Conservation (phyloP, 2,888 invertebrate genomes). For the Trachelus troglodyta region DNA sequence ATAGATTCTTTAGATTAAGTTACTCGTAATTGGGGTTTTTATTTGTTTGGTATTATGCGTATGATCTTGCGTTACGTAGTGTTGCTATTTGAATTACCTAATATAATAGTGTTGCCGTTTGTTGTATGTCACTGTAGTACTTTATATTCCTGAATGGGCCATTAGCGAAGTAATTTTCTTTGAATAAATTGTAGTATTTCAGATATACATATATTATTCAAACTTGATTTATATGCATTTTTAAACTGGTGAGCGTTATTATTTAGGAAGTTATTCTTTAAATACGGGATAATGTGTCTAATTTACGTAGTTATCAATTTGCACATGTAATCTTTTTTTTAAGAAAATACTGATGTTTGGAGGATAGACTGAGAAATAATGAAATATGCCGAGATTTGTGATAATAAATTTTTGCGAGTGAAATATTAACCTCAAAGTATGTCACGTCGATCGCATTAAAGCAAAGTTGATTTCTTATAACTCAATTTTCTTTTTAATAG, state of each 20-base stretch:
- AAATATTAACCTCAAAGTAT: background rate
- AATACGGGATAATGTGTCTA: too few species aligned
- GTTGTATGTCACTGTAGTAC: background rate
- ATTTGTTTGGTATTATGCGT: background rate
- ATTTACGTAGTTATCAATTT: too few species aligned
- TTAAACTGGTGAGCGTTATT: too few species aligned
- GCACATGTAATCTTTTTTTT: background rate
- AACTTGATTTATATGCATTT: too few species aligned
- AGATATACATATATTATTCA: background rate
- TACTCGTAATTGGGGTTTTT: background rate
- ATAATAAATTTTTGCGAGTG: background rate
- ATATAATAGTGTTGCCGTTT: background rate
- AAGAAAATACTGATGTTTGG: background rate
- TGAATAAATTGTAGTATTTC: background rate
- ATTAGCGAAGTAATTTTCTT: background rate
- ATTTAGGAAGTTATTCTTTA: too few species aligned
- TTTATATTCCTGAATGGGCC: background rate
- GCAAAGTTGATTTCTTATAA: background rate
- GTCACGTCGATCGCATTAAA: background rate
- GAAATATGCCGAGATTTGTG: background rate
- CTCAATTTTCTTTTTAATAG: background rate
- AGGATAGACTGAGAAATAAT: background rate
- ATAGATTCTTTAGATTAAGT: background rate
- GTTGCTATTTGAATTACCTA: background rate
- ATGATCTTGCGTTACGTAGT: background rate